Percentiles rank a stretch among this genome's conserved stretches.
These are phyloP conservation scores for Porites divaricata DNA, from an alignment of 92 coral and sea anemone species.

Conservation along the genomic window DNA sequence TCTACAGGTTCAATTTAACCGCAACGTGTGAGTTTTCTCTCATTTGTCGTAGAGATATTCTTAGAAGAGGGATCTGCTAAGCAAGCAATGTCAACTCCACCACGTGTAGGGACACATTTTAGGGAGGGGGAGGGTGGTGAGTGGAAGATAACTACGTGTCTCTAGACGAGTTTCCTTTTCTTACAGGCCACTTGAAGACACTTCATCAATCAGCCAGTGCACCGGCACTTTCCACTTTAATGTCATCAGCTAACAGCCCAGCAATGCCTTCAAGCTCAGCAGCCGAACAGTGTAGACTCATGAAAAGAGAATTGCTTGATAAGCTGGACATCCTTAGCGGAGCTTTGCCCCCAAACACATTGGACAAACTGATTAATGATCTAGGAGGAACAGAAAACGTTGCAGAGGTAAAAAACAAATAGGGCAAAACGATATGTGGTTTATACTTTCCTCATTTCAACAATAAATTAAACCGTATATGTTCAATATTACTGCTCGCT, in stretches of 20 bases:
- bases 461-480: background rate
- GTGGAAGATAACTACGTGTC: too few relatives aligned
- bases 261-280: slow-evolving; percentile 54
- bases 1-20: too few relatives aligned
- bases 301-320: slow-evolving; percentile 88
- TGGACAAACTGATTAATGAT: slow-evolving; percentile 89
- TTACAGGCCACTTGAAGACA: slow-evolving; percentile 26
- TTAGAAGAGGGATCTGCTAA: too few relatives aligned
- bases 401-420: slow-evolving; percentile 72
- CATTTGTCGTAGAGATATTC: too few relatives aligned
- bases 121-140: too few relatives aligned
- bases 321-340: slow-evolving; percentile 74
- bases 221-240: slow-evolving; percentile 76
- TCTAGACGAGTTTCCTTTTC: background rate
- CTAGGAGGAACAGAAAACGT: slow-evolving; percentile 96
- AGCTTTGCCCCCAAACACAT: slow-evolving; percentile 86
- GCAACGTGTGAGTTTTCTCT: too few relatives aligned
- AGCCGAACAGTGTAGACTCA: slow-evolving; percentile 80
- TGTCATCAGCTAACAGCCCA: slow-evolving; percentile 27
- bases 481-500: too few relatives aligned
- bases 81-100: too few relatives aligned
- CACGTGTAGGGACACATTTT: too few relatives aligned
- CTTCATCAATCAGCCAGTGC: slow-evolving; percentile 82
- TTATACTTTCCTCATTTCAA: background rate
- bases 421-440: background rate